Base-by-base conservation (phyloP, 2,113 vertebrate genomes). In the Gopherus flavomarginatus region DNA sequence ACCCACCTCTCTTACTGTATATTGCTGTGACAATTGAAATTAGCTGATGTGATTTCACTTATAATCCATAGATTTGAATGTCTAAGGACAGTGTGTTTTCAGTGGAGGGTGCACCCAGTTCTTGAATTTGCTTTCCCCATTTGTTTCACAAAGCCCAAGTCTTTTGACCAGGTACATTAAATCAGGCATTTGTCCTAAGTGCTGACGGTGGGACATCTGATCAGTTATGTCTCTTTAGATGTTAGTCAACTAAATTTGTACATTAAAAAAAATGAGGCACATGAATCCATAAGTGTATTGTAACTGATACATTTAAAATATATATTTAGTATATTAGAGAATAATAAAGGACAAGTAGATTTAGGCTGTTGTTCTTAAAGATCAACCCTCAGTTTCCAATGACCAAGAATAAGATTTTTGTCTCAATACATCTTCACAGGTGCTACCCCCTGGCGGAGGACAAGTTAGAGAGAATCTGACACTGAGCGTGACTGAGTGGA, bases 381-480 rank as follows among this genome's bases (percentile, higher is more conserved):
- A 47, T n/a, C 8, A 92, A 69, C 85, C 91, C 93, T 93, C 81
- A 95, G 56, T 91, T 96, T 97, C 88, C 75, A 57, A 10, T 90
- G 35, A 83, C 24, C 57, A 44, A 77, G 11, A 47, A 78, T 78
- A 78, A 85, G 88, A 79, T 75, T 79, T 96, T 65, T 88, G 96
- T 95, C 91, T 96, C 65, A 65, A 90, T 86, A 79, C 81, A 89
- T 88, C 93, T 96, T 90, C 84, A 86, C 38, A 82, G 57, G 52
- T 75, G 22, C 50, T 72, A 79, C 19, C 72, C 69, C 78, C 52
- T 57, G 35, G 31, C 52, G 78, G 50, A 82, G 35, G 52, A 86
- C 12, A 57, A 75, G 56, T 93, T 94, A 59, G 49, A 84, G 94
- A 95, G 80, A 97, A 91, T 77, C 50, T 97, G 92, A 97, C 94